Conservation (phyloP, 2,113 vertebrate species). For the Mus spicilegus region DNA sequence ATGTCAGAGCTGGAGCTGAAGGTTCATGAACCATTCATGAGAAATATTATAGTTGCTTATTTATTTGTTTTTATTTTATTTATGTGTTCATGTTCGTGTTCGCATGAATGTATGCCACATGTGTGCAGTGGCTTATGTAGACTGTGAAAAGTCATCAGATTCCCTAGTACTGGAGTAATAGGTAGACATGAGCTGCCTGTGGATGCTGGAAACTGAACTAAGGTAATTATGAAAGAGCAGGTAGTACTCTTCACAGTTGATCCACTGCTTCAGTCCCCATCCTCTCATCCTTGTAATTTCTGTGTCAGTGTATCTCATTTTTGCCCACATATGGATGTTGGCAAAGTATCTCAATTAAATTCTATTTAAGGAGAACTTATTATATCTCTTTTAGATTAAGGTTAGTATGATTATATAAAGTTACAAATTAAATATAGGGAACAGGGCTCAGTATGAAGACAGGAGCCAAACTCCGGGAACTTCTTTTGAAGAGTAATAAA, state of each 20-base stretch:
- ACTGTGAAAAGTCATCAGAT: no score
- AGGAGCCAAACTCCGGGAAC: neutral
- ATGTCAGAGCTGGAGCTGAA: no score
- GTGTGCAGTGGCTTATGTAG: neutral
- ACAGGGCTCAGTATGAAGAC: neutral
- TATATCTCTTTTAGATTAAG: neutral
- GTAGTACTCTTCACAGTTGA: neutral
- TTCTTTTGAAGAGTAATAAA: neutral
- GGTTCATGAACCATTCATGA: neutral
- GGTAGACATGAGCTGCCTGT: neutral
- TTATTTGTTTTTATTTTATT: neutral
- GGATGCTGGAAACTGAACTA: neutral
- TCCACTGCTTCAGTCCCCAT: accelerated
- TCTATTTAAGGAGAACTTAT: neutral
- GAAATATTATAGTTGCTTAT: neutral
- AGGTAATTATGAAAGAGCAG: neutral
- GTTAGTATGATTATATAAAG: neutral
- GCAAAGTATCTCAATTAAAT: neutral
- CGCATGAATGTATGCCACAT: no score
- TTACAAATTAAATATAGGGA: neutral
- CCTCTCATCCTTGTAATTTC: neutral
- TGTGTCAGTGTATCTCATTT: neutral
- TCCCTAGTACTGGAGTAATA: neutral
- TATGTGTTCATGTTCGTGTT: neutral
- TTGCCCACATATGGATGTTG: neutral